Evolutionary conservation across 2,113 vertebrate species (phyloP), one percentile per base, ranked within the genome.

Genomic region (Neotoma lepida): DNA sequence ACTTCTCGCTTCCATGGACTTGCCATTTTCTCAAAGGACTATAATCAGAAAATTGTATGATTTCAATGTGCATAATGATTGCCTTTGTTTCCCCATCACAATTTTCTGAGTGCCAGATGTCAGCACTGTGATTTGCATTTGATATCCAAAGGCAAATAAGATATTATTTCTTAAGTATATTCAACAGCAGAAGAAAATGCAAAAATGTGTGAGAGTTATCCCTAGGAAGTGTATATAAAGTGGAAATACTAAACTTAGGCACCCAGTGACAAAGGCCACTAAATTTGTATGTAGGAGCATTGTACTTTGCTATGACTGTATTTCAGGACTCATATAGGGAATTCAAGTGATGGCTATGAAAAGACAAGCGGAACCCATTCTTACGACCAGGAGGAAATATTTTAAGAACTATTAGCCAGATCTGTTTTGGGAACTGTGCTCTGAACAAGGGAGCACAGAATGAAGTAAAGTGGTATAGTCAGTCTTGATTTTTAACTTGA

Each of bases 41-140:
- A 44, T 80, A 93, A 95, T 82, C 49, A 87, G 80, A 71, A 78
- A 54, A 90, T 46, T 49, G 71, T 56, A 88, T 89, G 56, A 82
- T 87, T 22, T n/a, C 86, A 89, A 30, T 68, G 8, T 94, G 22
- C 6, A 26, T 49, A 86, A 24, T 35, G n/a, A 68, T 66, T 94
- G 33, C 9, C 8, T 95, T 95, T 87, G 76, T 95, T 94, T 86
- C 15, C 76, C 92, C 51, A 89, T 6, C 41, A 87, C 86, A 91
- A 91, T 90, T 90, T 76, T 56, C 39, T 70, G 46, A 71, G 30
- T 91, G 73, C 46, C 51, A 97, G 78, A 93, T 93, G 56, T 68
- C 68, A 85, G 54, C 10, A 86, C 26, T 94, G 28, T 74, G 10
- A 61, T 70, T n/a, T 24, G 12, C 9, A 68, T 63, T 90, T 78